Percentiles rank a stretch among this genome's conserved stretches.
Conservation (phyloP, 2,888 invertebrate species). For the Drosophila setosimentum region DNA sequence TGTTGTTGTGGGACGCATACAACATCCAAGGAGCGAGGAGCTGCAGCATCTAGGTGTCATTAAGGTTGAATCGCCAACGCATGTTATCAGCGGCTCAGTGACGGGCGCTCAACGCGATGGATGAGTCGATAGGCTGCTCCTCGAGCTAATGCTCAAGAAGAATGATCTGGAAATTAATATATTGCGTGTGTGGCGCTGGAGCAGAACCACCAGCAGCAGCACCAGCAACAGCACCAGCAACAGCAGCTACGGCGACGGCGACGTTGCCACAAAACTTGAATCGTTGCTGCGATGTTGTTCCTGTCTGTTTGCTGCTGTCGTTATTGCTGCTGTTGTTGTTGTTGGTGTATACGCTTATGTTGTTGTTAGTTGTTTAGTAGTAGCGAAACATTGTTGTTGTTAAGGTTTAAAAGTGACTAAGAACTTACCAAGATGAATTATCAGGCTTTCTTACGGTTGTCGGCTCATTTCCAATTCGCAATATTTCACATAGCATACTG, state of each 20-base stretch:
- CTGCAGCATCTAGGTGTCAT: slow-evolving; percentile 81
- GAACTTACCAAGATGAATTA: slow-evolving; percentile 59
- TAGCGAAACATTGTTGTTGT: slow-evolving; percentile 80
- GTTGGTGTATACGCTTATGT: slow-evolving; percentile 74
- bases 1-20: slow-evolving; percentile 81
- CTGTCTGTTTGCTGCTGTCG: slow-evolving; percentile 15
- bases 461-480: slow-evolving; percentile 13
- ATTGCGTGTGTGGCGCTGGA: slow-evolving; percentile 30
- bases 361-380: slow-evolving; percentile 82
- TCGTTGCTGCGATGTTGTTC: slow-evolving; percentile 2
- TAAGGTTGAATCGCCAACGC: slow-evolving; percentile 78
- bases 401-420: slow-evolving; percentile 71
- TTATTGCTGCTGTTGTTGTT: slow-evolving; percentile 41
- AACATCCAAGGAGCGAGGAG: slow-evolving; percentile 71
- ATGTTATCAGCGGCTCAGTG: slow-evolving; percentile 49
- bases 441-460: slow-evolving; percentile 28
- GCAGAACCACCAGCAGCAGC: slow-evolving; percentile 34
- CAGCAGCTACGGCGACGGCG: slow-evolving; percentile 21
- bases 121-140: slow-evolving; percentile 81
- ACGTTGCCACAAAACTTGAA: slow-evolving; percentile 33
- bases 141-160: slow-evolving; percentile 81
- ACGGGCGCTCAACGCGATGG: slow-evolving; percentile 71
- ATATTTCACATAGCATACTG: not conserved
- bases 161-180: slow-evolving; percentile 47
- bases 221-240: slow-evolving; percentile 19